phyloP scores from a whole-genome alignment of 92 coral and sea anemone species.

The Plumapathes pennacea region DNA sequence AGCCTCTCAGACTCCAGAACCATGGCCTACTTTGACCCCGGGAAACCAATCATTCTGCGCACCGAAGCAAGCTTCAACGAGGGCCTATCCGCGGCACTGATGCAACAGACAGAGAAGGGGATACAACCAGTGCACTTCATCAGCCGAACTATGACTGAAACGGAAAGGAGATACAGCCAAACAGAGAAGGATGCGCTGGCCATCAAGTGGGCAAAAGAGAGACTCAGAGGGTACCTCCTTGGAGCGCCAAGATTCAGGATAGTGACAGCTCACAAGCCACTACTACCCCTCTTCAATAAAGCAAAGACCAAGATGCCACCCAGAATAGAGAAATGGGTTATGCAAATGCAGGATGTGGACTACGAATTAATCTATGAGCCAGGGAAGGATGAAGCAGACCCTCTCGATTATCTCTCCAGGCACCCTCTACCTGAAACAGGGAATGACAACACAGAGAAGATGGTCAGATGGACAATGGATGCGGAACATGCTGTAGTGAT shows the following conservation, averaged over 20 bases:
- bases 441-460: constrained; percentile 21
- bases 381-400: constrained; percentile 44
- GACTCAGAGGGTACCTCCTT: constrained; percentile 26
- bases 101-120: constrained; percentile 57
- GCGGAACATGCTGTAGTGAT: constrained; percentile 28
- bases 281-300: constrained; percentile 38
- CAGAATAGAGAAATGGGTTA: constrained; percentile 22
- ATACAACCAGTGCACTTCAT: constrained; percentile 65
- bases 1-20: constrained; percentile 40
- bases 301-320: constrained; percentile 24
- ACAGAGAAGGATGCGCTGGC: constrained; percentile 45
- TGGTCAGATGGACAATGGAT: constrained; percentile 5
- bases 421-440: constrained; percentile 55
- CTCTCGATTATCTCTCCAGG: constrained; percentile 34
- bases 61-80: constrained; percentile 68
- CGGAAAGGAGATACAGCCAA: constrained; percentile 56
- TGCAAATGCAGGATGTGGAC: constrained; percentile 47
- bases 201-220: constrained; percentile 49
- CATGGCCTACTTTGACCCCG: constrained; percentile 35
- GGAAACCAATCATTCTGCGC: constrained; percentile 37
- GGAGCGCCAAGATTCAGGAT: constrained; percentile 33
- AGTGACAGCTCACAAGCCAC: constrained; percentile 34
- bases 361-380: constrained; percentile 39
- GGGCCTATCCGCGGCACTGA: constrained; percentile 54
- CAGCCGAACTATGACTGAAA: constrained; percentile 45